Percentiles rank a stretch among this genome's conserved stretches.
Evolutionary conservation across 2,888 invertebrate genomes (phyloP).

Genomic region (Scaptomyza cyrtandrae): DNA sequence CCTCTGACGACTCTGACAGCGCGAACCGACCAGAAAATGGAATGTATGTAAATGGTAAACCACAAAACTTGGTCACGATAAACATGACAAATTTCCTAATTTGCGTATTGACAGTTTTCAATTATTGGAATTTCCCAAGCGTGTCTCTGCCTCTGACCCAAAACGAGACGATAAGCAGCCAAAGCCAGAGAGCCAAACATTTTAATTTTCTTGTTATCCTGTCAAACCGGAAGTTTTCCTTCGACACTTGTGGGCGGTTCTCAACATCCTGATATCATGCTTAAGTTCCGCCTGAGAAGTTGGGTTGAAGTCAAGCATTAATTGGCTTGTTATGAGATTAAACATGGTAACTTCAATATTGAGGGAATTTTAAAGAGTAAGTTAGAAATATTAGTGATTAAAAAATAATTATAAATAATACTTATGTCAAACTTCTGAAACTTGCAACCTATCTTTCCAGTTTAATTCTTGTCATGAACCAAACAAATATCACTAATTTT

Average conservation of each 20-base stretch:
- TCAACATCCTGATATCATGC: slow-evolving; percentile 13
- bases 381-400: too few relatives aligned
- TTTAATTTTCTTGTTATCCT: slow-evolving; percentile 18
- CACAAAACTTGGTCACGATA: slow-evolving; percentile 58
- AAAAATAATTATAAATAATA: too few relatives aligned
- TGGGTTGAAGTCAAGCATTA: slow-evolving; percentile 5
- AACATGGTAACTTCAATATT: not conserved
- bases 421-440: too few relatives aligned
- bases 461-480: too few relatives aligned
- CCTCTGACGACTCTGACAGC: slow-evolving; percentile 29
- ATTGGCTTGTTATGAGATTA: slow-evolving; percentile 8
- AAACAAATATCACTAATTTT: too few relatives aligned
- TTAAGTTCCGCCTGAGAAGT: slow-evolving; percentile 7
- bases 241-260: slow-evolving; percentile 6
- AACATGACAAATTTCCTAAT: slow-evolving; percentile 77
- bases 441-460: too few relatives aligned
- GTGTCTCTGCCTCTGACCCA: slow-evolving; percentile 34
- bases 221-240: slow-evolving; percentile 45
- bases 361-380: not conserved
- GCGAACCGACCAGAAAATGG: slow-evolving; percentile 13
- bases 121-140: slow-evolving; percentile 70
- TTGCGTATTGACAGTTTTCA: slow-evolving; percentile 80
- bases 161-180: slow-evolving; percentile 28
- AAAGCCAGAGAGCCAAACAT: slow-evolving; percentile 1
- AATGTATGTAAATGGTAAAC: slow-evolving; percentile 22